Percentiles rank a stretch among this genome's conserved stretches.
phyloP scores from a whole-genome alignment of 2,888 invertebrate species.

The Eudasyphora cyanicolor region DNA sequence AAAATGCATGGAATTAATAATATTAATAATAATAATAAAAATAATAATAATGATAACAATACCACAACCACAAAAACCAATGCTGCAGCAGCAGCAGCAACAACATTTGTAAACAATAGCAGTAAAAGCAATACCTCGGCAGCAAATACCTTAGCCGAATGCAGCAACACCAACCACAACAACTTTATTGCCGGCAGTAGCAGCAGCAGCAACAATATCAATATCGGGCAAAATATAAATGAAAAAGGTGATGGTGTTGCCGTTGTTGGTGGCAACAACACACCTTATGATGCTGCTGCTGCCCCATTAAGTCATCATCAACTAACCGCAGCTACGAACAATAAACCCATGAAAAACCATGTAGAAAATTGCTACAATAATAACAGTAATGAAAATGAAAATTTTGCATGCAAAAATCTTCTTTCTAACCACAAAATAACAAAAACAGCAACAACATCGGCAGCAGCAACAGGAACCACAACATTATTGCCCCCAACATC shows the following conservation, averaged over 20 bases:
- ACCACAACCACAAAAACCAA: slow-evolving; percentile 29
- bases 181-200: slow-evolving; percentile 12
- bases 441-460: slow-evolving; percentile 24
- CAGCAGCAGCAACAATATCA: slow-evolving; percentile 36
- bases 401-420: slow-evolving; percentile 62
- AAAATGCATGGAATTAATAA: not conserved
- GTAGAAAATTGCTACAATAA: slow-evolving; percentile 50
- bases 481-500: slow-evolving; percentile 9
- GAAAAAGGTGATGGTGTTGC: slow-evolving; percentile 23
- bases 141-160: slow-evolving; percentile 12
- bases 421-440: slow-evolving; percentile 38
- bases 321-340: slow-evolving; percentile 53
- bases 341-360: slow-evolving; percentile 8
- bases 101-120: not conserved
- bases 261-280: slow-evolving; percentile 41
- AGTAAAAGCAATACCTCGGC: slow-evolving; percentile 35
- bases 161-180: slow-evolving; percentile 40
- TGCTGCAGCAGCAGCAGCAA: slow-evolving; percentile 57
- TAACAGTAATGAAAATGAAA: slow-evolving; percentile 60
- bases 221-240: not conserved
- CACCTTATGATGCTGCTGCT: too few relatives aligned
- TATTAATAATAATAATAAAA: slow-evolving; percentile 28
- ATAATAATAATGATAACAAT: slow-evolving; percentile 21
- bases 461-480: slow-evolving; percentile 13
- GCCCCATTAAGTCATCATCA: slow-evolving; percentile 58